Evolutionary conservation across 2,113 vertebrate species (phyloP).

Genomic region (Spheniscus mendiculus): DNA sequence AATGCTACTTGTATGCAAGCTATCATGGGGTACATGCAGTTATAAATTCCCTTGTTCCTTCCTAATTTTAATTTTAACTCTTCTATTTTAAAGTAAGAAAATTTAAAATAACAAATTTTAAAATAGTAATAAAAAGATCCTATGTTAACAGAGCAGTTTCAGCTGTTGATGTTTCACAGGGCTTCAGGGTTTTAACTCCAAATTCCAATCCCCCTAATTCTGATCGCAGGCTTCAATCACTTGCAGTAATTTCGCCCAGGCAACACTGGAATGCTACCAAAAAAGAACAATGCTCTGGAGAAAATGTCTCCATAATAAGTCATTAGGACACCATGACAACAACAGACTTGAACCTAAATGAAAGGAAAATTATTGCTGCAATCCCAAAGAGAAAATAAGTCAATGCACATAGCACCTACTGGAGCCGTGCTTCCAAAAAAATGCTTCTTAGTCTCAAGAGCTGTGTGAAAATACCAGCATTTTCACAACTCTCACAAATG

Average conservation of each 20-base stretch:
- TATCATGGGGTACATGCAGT: fast-evolving
- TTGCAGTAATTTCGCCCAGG: background rate
- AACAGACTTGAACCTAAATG: conserved; percentile 1
- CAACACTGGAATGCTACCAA: background rate
- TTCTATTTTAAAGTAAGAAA: background rate
- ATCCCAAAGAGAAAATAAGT: background rate
- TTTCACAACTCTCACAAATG: background rate
- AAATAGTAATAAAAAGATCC: background rate
- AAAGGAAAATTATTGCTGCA: conserved; percentile 15
- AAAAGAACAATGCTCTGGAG: background rate
- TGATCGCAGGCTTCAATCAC: background rate
- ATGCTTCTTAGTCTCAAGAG: background rate
- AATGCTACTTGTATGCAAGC: background rate
- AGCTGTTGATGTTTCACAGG: background rate
- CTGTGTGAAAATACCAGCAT: background rate
- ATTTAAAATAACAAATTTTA: background rate
- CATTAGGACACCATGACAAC: conserved; percentile 22
- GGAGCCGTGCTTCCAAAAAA: background rate
- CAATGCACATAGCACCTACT: background rate
- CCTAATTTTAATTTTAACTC: background rate
- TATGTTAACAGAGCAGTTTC: background rate
- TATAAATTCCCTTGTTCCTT: background rate
- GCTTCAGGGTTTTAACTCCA: background rate
- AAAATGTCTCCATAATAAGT: conserved; percentile 20
- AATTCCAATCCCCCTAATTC: background rate